Conservation (phyloP, 2,797 vertebrate genomes). For the Acridotheres tristis region DNA sequence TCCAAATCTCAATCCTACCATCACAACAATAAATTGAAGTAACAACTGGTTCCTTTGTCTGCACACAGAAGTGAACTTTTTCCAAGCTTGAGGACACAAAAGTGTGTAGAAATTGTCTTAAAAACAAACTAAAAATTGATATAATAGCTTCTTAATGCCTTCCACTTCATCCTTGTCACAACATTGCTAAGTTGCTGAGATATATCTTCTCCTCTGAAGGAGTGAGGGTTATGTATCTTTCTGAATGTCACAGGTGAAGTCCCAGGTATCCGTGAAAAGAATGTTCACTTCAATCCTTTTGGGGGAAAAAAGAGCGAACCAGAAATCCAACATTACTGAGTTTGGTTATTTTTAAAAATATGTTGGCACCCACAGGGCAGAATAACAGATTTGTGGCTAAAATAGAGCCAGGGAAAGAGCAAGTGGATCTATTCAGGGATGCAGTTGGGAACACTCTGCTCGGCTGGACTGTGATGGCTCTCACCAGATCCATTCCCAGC, state of each 20-base stretch:
- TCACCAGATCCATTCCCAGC: neutral
- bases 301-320: rapidly evolving
- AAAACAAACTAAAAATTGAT: neutral
- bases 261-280: neutral
- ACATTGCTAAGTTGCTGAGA: neutral
- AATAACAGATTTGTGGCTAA: constrained; percentile 7
- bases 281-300: neutral
- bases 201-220: neutral
- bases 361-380: neutral
- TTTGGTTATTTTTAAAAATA: neutral
- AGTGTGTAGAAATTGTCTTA: neutral
- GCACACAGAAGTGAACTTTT: neutral
- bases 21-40: neutral
- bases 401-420: constrained; percentile 1
- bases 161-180: neutral
- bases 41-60: neutral
- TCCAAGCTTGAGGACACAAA: neutral
- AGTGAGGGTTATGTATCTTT: neutral
- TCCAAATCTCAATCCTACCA: neutral
- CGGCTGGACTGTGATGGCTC: neutral
- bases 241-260: neutral
- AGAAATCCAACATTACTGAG: neutral
- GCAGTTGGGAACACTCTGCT: neutral
- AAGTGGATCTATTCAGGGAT: neutral
- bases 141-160: neutral